phyloP scores from a whole-genome alignment of 2,888 invertebrate species.

The Yponomeuta cagnagella region DNA sequence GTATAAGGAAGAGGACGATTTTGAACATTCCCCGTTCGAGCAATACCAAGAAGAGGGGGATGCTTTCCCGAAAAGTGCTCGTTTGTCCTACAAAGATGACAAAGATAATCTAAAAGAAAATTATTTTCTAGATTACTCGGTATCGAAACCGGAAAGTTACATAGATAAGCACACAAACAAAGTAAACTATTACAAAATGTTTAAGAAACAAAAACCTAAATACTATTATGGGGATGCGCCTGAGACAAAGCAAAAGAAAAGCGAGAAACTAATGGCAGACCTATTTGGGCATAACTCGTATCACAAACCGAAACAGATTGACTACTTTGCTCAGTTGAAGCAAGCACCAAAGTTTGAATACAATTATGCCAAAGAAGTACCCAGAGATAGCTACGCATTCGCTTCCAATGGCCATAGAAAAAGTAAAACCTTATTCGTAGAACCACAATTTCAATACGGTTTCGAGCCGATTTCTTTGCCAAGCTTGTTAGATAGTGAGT shows the following conservation, averaged over 20 bases:
- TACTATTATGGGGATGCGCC: conserved; percentile 31
- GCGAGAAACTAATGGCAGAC: conserved; percentile 46
- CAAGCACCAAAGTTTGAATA: conserved; percentile 46
- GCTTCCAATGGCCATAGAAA: conserved; percentile 49
- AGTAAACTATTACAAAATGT: conserved; percentile 55
- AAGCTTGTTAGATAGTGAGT: conserved; percentile 54
- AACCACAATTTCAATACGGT: conserved; percentile 68
- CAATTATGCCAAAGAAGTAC: conserved; percentile 45
- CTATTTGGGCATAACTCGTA: conserved; percentile 34
- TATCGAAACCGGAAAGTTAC: conserved; percentile 52
- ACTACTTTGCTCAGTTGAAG: conserved; percentile 43
- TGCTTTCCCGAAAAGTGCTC: conserved; percentile 47
- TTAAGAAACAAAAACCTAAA: conserved; percentile 50
- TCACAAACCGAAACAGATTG: conserved; percentile 38
- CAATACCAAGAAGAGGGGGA: conserved; percentile 56
- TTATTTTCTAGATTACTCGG: conserved; percentile 55
- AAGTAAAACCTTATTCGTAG: conserved; percentile 55
- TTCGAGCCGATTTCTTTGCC: conserved; percentile 62
- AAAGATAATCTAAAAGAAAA: conserved; percentile 55
- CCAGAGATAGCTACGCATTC: conserved; percentile 47
- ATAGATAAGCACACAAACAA: conserved; percentile 49
- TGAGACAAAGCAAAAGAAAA: conserved; percentile 36
- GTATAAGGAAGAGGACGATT: conserved; percentile 35
- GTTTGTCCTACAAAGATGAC: conserved; percentile 51
- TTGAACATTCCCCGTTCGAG: conserved; percentile 49